Percentiles rank a stretch among this genome's conserved stretches.
phyloP scores from a whole-genome alignment of 2,888 invertebrate genomes.

The Synanthedon myopaeformis region DNA sequence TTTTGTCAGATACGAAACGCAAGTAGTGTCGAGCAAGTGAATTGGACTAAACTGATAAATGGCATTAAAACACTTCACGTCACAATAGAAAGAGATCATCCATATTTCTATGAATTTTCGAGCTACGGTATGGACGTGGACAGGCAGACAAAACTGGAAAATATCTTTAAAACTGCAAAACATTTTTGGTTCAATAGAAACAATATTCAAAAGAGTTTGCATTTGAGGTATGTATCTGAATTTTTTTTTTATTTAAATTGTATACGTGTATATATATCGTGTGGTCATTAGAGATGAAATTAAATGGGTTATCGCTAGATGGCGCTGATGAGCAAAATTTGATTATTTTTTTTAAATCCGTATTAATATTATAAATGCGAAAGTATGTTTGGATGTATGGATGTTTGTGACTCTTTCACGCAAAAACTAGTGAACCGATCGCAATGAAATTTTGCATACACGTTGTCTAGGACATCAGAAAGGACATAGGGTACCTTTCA shows the following conservation, averaged over 20 bases:
- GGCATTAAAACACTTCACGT: constrained; percentile 38
- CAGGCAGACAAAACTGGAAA: constrained; percentile 13
- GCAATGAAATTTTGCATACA: no score
- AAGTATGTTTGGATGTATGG: no score
- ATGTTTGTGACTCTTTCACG: no score
- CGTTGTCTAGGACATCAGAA: no score
- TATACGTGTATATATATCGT: background rate
- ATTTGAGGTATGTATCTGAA: constrained; percentile 36
- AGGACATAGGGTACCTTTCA: no score
- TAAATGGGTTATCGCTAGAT: no score
- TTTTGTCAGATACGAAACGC: constrained; percentile 26
- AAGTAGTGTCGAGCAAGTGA: constrained; percentile 23
- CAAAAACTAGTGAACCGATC: no score
- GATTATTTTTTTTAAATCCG: background rate
- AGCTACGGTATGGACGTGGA: constrained; percentile 35
- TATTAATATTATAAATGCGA: no score
- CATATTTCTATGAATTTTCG: constrained; percentile 46
- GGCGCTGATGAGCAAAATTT: no score
- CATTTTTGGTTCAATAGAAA: constrained; percentile 40
- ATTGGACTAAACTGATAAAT: constrained; percentile 46
- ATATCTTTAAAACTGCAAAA: constrained; percentile 24
- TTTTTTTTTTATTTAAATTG: background rate
- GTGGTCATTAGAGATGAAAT: no score
- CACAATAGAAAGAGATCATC: constrained; percentile 37
- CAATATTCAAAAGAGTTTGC: constrained; percentile 32